Evolutionary conservation across 2,113 vertebrate genomes (phyloP).

Genomic region (Circaetus cinerascens): DNA sequence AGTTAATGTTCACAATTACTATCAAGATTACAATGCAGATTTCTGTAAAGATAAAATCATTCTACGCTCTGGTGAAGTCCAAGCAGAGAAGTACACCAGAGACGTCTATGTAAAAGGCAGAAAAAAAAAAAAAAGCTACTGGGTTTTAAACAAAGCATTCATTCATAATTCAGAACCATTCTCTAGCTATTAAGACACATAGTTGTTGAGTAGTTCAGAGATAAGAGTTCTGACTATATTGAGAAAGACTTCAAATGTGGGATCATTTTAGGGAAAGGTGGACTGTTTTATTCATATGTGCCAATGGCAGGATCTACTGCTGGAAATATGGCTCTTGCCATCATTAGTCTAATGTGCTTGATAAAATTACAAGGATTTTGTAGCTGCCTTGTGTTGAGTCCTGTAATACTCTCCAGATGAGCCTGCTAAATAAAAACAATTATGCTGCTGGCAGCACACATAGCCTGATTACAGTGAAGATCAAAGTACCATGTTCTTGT

Average conservation of each 20-base stretch:
- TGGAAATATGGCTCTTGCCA: background rate
- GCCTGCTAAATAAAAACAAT: background rate
- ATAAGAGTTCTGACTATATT: background rate
- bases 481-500: background rate
- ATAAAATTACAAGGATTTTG: conserved; percentile 19
- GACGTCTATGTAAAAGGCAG: background rate
- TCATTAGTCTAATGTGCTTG: background rate
- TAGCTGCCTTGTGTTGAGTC: background rate
- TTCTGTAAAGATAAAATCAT: background rate
- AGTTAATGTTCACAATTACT: background rate
- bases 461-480: background rate
- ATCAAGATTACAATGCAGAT: background rate
- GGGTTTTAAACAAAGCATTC: background rate
- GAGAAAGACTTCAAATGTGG: background rate
- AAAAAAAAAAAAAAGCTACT: background rate
- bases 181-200: background rate
- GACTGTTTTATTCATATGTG: background rate
- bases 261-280: background rate
- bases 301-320: background rate
- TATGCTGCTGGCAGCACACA: background rate
- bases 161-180: conserved; percentile 4
- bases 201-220: background rate
- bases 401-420: background rate
- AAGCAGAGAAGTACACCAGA: background rate
- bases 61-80: background rate